Base-by-base conservation (phyloP, 2,797 vertebrate species). In the Parauchenoglanis ngamensis region DNA sequence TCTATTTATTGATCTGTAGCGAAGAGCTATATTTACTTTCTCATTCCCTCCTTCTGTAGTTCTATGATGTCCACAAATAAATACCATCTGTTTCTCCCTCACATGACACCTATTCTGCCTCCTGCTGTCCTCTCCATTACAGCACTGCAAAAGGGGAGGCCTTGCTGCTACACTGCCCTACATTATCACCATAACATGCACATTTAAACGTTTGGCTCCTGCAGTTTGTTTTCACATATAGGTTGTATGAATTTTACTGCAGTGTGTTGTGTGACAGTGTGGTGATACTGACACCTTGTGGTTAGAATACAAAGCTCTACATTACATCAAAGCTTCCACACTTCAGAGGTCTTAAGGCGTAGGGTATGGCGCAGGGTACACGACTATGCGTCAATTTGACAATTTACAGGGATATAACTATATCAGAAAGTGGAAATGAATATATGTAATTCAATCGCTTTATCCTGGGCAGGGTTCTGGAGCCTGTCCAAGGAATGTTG, bases 61-160 rank as follows among this genome's bases (percentile, higher is more conserved):
- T 92, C 91, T 93, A 89, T 85, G 61, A 78, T 52, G 75, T 85
- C 90, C 91, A 77, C 82, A 83, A 88, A 93, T 88, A 93, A 92
- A 94, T 92, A 91, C 94, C 94, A 95, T 94, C 94, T 95, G 95
- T 86, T 94, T 92, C 90, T 91, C 92, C 87, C 80, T 89, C 81
- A 92, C 92, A 86, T 89, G 92, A 75, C 79, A 89, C 61, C 86
- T 89, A 65, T 61, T 79, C 67, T 59, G 7, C 19, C 78, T 52
- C 57, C 82, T 88, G 40, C 83, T 68, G 56, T 57, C 46, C 72
- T 54, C 79, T 46, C 13, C 40, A 40, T 35, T 63, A 61, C 44
- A 31, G 28, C 77, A n/a, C 72, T 46, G 15, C 83, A 70, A 70
- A 65, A 28, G 40, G 10, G 21, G 49, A 17, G 25, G 13, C 19